Evolutionary conservation across 2,797 vertebrate species (phyloP).

Genomic region (Acridotheres tristis): DNA sequence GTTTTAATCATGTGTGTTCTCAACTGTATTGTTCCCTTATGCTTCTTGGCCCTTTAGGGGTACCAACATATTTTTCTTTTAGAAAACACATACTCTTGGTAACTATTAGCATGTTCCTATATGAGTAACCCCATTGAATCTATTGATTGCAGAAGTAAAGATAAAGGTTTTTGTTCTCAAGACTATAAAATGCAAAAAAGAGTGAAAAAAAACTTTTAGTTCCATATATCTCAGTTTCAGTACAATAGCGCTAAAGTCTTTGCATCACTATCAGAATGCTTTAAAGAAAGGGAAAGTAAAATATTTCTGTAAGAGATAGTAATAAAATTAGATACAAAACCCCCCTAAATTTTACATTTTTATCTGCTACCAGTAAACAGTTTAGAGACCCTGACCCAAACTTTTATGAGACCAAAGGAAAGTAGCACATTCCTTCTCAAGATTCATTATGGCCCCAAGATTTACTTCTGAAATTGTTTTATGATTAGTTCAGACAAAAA

Average conservation of each 20-base stretch:
- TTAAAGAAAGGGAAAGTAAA: not conserved
- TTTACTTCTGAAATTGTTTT: not conserved
- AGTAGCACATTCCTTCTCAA: not conserved
- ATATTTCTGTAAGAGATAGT: not conserved
- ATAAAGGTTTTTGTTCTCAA: not conserved
- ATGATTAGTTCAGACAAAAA: not conserved
- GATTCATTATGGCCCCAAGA: not conserved
- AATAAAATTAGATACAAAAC: not conserved
- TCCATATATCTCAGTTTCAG: not conserved
- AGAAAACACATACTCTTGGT: not conserved
- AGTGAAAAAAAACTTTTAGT: not conserved
- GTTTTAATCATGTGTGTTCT: not conserved
- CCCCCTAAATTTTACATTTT: not conserved
- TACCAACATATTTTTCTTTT: not conserved
- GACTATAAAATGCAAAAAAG: not conserved
- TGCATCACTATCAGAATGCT: not conserved
- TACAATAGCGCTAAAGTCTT: rapidly evolving
- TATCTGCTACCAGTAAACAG: not conserved
- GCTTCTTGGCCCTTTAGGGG: not conserved
- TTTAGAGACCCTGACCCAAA: not conserved
- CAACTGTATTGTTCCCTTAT: not conserved
- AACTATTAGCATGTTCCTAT: not conserved
- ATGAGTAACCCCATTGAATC: not conserved
- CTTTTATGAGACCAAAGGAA: rapidly evolving
- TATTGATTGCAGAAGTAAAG: not conserved